These are phyloP conservation scores for Petromus typicus DNA, from an alignment of 2,113 vertebrate genomes.

Conservation along the genomic window DNA sequence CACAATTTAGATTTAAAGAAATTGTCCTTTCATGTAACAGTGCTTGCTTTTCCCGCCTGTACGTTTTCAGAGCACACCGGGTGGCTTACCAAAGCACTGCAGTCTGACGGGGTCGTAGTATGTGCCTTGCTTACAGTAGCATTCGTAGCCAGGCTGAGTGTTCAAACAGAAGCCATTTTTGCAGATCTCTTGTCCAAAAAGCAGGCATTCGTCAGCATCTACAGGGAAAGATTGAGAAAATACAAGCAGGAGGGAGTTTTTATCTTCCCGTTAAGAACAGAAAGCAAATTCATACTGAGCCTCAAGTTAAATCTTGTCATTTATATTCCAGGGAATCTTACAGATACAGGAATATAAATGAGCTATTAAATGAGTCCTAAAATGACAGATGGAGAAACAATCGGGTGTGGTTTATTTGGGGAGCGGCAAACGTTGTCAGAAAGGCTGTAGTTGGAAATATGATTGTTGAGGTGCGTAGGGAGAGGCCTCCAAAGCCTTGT, in stretches of 20 bases:
- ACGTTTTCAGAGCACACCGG: conserved; percentile 63
- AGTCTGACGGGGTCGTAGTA: conserved; percentile 95
- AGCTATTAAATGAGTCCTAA: background rate
- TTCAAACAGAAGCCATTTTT: conserved; percentile 97
- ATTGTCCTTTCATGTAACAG: background rate
- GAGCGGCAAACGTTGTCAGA: no score
- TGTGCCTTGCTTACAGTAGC: conserved; percentile 96
- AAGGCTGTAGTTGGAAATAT: background rate
- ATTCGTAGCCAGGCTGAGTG: conserved; percentile 93
- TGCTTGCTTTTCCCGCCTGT: conserved; percentile 73
- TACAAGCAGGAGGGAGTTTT: background rate
- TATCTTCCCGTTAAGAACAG: background rate
- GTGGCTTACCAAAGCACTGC: conserved; percentile 95
- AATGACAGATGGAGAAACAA: background rate
- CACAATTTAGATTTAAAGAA: background rate
- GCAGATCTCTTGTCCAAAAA: conserved; percentile 97
- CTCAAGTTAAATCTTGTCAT: background rate
- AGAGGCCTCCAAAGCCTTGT: background rate
- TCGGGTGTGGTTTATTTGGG: background rate
- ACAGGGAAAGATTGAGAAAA: conserved; percentile 50
- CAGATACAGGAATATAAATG: background rate
- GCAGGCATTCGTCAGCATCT: conserved; percentile 97
- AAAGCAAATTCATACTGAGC: background rate
- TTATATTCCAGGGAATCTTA: background rate
- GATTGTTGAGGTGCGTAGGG: background rate